Conservation (phyloP, 2,113 vertebrate genomes). For the Acrocephalus arundinaceus region DNA sequence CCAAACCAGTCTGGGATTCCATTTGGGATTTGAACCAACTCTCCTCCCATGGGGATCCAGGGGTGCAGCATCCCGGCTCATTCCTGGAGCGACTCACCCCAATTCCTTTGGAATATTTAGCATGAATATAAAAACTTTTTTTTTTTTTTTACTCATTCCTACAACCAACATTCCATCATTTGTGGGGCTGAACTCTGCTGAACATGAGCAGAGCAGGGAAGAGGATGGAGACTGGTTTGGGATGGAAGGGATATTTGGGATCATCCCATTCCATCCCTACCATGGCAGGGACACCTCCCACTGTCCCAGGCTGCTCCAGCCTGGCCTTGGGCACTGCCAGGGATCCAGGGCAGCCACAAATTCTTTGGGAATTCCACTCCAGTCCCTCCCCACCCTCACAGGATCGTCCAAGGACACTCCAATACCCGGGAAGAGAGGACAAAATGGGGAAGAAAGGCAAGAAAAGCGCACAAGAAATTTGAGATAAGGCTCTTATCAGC, state of each 20-base stretch:
- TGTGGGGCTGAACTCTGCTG: background rate
- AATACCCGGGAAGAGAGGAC: background rate
- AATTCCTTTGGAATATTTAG: background rate
- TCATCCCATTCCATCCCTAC: background rate
- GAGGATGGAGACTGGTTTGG: background rate
- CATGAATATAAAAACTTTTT: background rate
- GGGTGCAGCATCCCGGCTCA: background rate
- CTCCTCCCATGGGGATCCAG: background rate
- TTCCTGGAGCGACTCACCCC: background rate
- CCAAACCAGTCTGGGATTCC: background rate
- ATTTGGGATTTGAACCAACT: background rate
- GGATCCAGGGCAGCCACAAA: background rate
- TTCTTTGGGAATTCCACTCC: accelerated
- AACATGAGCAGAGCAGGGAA: background rate
- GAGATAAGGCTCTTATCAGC: background rate
- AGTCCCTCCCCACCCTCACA: background rate
- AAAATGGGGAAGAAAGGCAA: background rate
- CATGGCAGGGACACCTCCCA: background rate
- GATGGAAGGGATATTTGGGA: background rate
- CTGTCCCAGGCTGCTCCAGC: background rate
- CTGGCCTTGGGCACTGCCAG: background rate
- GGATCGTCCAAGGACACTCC: background rate
- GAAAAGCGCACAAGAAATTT: background rate
- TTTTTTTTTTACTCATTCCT: background rate
- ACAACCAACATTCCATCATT: background rate